phyloP scores from a whole-genome alignment of 2,797 vertebrate species.

The Peromyscus melanophrys region DNA sequence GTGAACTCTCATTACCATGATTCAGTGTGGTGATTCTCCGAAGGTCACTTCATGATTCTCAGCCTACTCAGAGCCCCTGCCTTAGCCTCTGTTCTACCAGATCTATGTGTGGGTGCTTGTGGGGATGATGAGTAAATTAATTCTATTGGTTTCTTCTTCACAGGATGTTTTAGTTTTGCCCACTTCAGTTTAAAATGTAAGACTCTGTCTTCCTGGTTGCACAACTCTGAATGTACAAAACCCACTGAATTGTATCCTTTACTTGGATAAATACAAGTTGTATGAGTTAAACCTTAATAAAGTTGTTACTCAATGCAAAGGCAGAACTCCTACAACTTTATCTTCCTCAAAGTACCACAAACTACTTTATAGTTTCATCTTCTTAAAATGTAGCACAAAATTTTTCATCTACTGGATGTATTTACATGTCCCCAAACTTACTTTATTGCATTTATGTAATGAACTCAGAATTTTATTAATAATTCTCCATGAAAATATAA shows the following conservation, averaged over 20 bases:
- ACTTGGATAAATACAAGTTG: not conserved
- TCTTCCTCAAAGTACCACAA: not conserved
- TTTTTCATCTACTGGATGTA: not conserved
- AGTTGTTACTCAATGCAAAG: not conserved
- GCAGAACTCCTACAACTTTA: not conserved
- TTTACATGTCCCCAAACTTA: not conserved
- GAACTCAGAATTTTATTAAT: not conserved
- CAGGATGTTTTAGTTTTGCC: not conserved
- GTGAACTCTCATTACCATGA: not conserved
- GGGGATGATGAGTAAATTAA: not conserved
- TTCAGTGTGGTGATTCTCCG: not conserved
- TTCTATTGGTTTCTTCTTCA: not conserved
- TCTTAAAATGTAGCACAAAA: not conserved
- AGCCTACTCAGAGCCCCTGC: not conserved
- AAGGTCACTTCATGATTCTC: not conserved
- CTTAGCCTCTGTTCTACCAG: not conserved
- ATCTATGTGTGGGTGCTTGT: not conserved
- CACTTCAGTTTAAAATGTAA: not conserved
- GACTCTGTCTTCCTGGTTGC: not conserved
- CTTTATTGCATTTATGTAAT: slow-evolving; percentile 5
- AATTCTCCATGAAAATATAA: not conserved
- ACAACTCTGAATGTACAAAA: not conserved
- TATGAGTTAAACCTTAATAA: not conserved
- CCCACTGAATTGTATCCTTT: not conserved
- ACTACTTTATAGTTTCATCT: not conserved